Base-by-base conservation (phyloP, 2,888 invertebrate species). In the Nemoura dubitans region DNA sequence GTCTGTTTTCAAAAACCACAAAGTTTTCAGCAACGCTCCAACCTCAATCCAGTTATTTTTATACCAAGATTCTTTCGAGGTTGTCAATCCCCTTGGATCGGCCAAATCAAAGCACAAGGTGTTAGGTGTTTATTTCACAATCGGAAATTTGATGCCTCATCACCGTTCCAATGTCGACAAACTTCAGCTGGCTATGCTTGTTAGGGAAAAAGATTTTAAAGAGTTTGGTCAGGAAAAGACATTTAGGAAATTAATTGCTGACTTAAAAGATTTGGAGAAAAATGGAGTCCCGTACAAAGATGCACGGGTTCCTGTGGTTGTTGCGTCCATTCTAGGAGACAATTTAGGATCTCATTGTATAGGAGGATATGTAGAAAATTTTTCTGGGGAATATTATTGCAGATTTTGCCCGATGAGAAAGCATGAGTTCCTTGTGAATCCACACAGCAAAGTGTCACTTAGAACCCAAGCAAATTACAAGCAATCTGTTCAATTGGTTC, bases 271-370 rank as follows among this genome's bases (percentile, higher is more conserved):
- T 2, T n/a, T 84, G 2, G 27, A 26, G 21, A 6, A 5, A n/a
- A 21, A 84, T 36, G 85, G 85, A 0, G n/a, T 85, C 43, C 16
- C 3, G 5, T 85, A 59, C 43, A 6, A 85, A 21, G 26, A 30
- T 25, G 14, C 5, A 10, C 30, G 6, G 7, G 10, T 85, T 25
- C 59, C 85, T 0, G 85, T 59, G 6, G 59, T 85, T 0, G 30
- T 85, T 3, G 42, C 42, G 1, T 10, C 25, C 27, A 85, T 85
- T 29, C 26, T 30, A 26, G 85, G 77, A 14, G 85, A 85, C 10
- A 85, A 85, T 42, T 42, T 85, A 25, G 85, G 85, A 16, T 80
- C 77, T n/a, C 77, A 85, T 25, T 76, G 42, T 16, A 85, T 85
- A 28, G 85, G 85, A 16, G 77, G 77, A 27, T 85, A 77, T 29